Evolutionary conservation across 2,888 invertebrate genomes (phyloP), one percentile per base, ranked within the genome.

Genomic region (Acrobasis consociella): DNA sequence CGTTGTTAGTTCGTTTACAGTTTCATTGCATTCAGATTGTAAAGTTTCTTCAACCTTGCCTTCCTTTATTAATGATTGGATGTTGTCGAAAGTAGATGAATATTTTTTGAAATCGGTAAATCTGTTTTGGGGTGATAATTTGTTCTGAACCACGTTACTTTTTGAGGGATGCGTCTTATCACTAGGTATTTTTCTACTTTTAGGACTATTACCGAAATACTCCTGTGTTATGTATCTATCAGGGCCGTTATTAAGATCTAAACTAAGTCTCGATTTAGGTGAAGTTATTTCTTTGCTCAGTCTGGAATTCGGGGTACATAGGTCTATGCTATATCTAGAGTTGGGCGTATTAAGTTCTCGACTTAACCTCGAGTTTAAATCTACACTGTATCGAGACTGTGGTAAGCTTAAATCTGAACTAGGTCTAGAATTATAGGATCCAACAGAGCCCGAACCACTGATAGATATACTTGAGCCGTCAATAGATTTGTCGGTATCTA

Each of bases 41-140:
- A 89, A 88, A 51, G 93, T 84, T 74, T 93, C 93, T 68, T 94
- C 94, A 15, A 95, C 93, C 69, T 95, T 94, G 22, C 95, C 95
- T 80, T 96, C 96, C 74, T 94, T 94, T 67, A 96, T 94, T 69
- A 96, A 85, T 50, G 95, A 95, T 78, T 95, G 95, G 73, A 96
- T 95, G 78, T 96, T 96, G 89, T 96, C 96, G 81, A 96, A 96
- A 9, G 96, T 96, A 52, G 95, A 95, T 70, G 95, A 96, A 85
- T 95, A 95, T 76, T 95, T 94, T 76, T 95, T 95, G 72, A 94
- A 93, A 76, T 95, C 95, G 10, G 93, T 85, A 76, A 93, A 93
- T 69, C 93, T 89, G 75, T 90, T 93, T 72, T 93, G 94, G 9
- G 94, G 94, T 0, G 93, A 93, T 38, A 93, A 73, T 74, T 93